Base-by-base conservation (phyloP, 2,797 vertebrate species). In the Sciurus carolinensis region DNA sequence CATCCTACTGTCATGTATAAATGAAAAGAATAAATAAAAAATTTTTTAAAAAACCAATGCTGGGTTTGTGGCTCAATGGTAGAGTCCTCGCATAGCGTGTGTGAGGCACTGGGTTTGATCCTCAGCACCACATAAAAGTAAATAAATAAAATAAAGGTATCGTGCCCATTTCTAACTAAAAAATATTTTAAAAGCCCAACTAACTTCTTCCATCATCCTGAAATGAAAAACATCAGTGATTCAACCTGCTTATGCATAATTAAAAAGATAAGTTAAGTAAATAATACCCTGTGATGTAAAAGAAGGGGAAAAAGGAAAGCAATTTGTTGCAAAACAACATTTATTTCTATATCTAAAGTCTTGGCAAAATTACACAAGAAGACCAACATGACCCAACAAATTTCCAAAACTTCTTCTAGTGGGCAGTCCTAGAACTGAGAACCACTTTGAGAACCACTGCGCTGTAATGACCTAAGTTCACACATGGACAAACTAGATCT, bases 261-360 rank as follows among this genome's bases (percentile, higher is more conserved):
- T 94, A 33, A 24, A 67, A 94, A 30, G 20, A 44, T 79, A 79
- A 52, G 44, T 30, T 57, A 24, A 80, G 76, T 81, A 69, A 90
- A 83, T 57, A 87, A 76, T 18, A 15, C 36, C 77, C 4, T 73
- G 47, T 87, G 18, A 72, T 62, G 26, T 76, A 87, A 94, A 52
- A 54, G 30, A 81, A 18, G 33, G 13, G 11, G 1, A 4, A 77
- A 91, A 47, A 15, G 6, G 12, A 72, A 95, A 73, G 79, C 14
- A 14, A 75, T 67, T 87, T 85, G 59, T 87, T 77, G 79, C 81
- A 82, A 88, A 82, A 90, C 14, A 86, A 36, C 72, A 83, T 83
- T 87, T 90, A 87, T 86, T 93, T 94, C 69, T 90, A 30, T 80
- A 76, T 18, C 24, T 73, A 36, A 95, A 92, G 24, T 0, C 26